phyloP scores from a whole-genome alignment of 2,888 invertebrate species.

The Falcaria lacertinaria region DNA sequence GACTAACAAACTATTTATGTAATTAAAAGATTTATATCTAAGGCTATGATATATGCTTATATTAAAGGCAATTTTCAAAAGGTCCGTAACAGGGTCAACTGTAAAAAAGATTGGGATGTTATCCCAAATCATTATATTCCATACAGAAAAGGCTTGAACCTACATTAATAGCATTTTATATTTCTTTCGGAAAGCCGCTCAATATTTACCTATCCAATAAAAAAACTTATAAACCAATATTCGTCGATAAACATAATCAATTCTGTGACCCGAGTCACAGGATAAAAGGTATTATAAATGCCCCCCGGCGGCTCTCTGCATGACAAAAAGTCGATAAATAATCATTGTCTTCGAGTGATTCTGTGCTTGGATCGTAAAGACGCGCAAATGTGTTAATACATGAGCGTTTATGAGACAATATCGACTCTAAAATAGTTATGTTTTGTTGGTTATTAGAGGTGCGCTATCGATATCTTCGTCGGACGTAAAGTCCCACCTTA shows the following conservation, averaged over 20 bases:
- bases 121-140: neutral
- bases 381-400: slow-evolving; percentile 61
- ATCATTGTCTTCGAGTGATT: slow-evolving; percentile 61
- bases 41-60: too few relatives aligned
- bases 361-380: slow-evolving; percentile 57
- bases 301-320: slow-evolving; percentile 37
- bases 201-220: neutral
- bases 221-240: neutral
- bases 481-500: too few relatives aligned
- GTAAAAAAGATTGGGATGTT: neutral
- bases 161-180: neutral
- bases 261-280: slow-evolving; percentile 18
- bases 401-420: slow-evolving; percentile 26
- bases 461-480: too few relatives aligned
- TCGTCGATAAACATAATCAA: neutral
- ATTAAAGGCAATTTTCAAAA: too few relatives aligned
- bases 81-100: too few relatives aligned
- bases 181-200: slow-evolving; percentile 1
- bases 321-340: slow-evolving; percentile 65
- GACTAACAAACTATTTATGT: too few relatives aligned
- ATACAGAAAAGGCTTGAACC: neutral
- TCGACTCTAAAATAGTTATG: too few relatives aligned
- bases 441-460: too few relatives aligned
- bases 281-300: slow-evolving; percentile 48
- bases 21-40: too few relatives aligned